Evolutionary conservation across 2,888 invertebrate genomes (phyloP), one percentile per base, ranked within the genome.

Genomic region (Syritta pipiens): DNA sequence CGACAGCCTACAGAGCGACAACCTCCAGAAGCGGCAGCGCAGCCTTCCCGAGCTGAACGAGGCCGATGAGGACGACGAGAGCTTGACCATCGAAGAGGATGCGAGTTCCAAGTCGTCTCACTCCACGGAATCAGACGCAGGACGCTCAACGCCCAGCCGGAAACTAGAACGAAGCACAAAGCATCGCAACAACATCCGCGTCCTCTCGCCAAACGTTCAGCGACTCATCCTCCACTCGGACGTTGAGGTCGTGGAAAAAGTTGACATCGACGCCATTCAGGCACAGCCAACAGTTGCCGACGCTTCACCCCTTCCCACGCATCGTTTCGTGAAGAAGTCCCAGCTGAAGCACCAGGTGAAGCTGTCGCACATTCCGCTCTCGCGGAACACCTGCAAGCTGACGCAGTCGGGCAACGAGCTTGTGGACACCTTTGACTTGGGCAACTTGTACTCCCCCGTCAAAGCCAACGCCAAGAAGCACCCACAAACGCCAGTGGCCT

Each of bases 1-100:
- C 89, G 96, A 97, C 90, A 94, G 94, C 82, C 90, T 96, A 83
- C 88, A 87, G 40, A 86, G 84, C 68, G 86, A 91, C 91, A 84
- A 92, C 63, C 83, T 84, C 59, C 69, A 59, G 17, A 81, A 65
- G 30, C 49, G 30, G 17, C 26, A 9, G 40, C 60, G 57, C 37
- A 68, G 63, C 9, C 42, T 72, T 3, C 74, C 76, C 10, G 72
- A 82, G 3, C 71, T 57, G 42, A 75, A 60, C 19, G 71, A 81
- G 19, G 68, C 40, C 35, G 71, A 68, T 12, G 81, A 77, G 1
- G 65, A 60, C 20, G 65, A 71, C 2, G 57, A 77, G 6, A 57
- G 67, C 7, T 12, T 81, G 5, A 75, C 60, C 5, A 81, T 81
- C 35, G 81, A 81, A 30, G 76, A 67, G 40, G 69, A 69, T 4